These are phyloP conservation scores for Atherinosoma microstoma DNA, from an alignment of 2,797 vertebrate species.

Conservation along the genomic window DNA sequence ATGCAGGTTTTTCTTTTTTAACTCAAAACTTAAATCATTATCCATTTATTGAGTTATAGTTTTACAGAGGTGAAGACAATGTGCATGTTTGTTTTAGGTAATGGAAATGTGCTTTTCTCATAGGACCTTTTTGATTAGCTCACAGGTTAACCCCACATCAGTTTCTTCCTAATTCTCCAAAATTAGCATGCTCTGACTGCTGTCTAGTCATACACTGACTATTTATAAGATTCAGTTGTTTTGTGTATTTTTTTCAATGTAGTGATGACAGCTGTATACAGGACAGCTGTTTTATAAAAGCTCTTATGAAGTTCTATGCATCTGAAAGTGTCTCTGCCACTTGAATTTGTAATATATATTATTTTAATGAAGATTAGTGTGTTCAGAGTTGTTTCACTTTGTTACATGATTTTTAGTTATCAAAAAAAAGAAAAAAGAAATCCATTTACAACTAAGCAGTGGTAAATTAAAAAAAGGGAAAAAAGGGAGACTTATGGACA, in stretches of 20 bases:
- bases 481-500: constrained; percentile 17
- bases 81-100: no score
- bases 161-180: no score
- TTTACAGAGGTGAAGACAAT: no score
- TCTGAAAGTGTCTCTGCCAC: constrained; percentile 9
- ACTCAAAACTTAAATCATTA: no score
- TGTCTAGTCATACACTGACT: no score
- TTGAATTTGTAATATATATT: constrained; percentile 2
- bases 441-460: not conserved
- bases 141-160: no score
- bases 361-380: constrained; percentile 22
- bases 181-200: no score
- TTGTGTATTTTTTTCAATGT: not conserved
- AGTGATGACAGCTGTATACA: not conserved
- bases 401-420: not conserved
- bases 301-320: constrained; percentile 8
- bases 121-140: no score
- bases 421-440: constrained; percentile 1
- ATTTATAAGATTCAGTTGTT: not conserved
- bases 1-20: no score
- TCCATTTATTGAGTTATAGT: no score
- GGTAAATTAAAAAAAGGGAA: constrained; percentile 9
- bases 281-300: not conserved
- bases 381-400: constrained; percentile 3
- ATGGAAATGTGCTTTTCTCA: no score